Evolutionary conservation across 2,113 vertebrate genomes (phyloP), one percentile per base, ranked within the genome.

Genomic region (Gopherus flavomarginatus): DNA sequence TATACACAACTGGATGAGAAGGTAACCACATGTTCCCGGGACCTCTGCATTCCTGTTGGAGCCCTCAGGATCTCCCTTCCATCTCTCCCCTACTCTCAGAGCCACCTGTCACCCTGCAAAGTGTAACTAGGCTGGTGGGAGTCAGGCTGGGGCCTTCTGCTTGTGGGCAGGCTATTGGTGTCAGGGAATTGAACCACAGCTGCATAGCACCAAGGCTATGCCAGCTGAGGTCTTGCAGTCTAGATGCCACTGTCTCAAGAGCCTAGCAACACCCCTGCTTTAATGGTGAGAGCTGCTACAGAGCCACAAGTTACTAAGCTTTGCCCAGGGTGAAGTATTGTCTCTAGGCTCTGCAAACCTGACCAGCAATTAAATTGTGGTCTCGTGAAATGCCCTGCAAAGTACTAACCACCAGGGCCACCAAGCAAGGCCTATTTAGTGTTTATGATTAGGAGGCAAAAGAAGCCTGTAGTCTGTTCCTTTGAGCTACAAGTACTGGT

Each of bases 381-480:
- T 82, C 83, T 62, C 50, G 38, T 16, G 17, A 84, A 78, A 56
- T 12, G 5, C 38, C 50, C 22, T 49, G 7, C 24, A 44, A 24
- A 38, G 31, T 59, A 93, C 29, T 77, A 69, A 83, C 21, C 2
- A 1, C 3, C 6, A 27, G 0, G 0, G 0, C 1, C 75, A 78
- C 29, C 21, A 29, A 47, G 38, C 42, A 47, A 78, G 24, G 42
- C 26, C 38, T 47, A 7, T 42, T 26, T 77, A 47, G 44, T 5
- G 42, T 47, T 78, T 78, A 24, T 47, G 44, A 87, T 11, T 57
- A 35, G 42, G 75, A 78, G 12, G 42, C 16, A 78, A 29, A 77
- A 78, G 42, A 78, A 27, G 75, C 5, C 21, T 31, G 5, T 1
- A 19, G 11, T 10, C 56, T 42, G 35, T 19, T 89, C 53, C 84